Base-by-base conservation (phyloP, 2,888 invertebrate species). In the Drymonia ruficornis region DNA sequence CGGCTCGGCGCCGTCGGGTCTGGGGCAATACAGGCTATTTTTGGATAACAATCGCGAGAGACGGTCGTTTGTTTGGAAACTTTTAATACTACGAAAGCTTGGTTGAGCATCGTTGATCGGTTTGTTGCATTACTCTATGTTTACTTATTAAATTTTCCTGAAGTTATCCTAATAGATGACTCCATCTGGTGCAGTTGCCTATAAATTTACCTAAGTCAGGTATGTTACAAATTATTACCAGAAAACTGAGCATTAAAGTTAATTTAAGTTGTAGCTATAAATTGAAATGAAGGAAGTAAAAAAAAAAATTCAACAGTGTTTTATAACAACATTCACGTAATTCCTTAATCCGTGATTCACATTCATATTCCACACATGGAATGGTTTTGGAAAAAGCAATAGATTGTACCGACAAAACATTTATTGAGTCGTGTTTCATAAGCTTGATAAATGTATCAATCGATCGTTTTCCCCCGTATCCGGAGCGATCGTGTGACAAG, bases 1-100 rank as follows among this genome's bases (percentile, higher is more conserved):
- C 65, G 38, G 59, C 49, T 45, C 15, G 87, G 88, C 88, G 88
- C 84, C 89, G 76, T 54, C 78, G 65, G 56, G 88, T 87, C 89
- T 88, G 78, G 78, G 71, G 72, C 65, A 74, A 64, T 67, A 67
- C 63, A 71, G 65, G 71, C 74, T 78, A 75, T 77, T 80, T 72
- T 72, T 67, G 73, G 72, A 62, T 63, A 69, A 78, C 76, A 74
- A 78, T 75, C 63, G 65, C 53, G 55, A 51, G 43, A 50, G 55
- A 56, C 61, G 54, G 65, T 63, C 52, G 61, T 64, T 59, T 61
- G 55, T 65, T 55, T 44, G 51, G 49, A 47, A 50, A 68, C 58
- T 61, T 65, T 64, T 59, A 51, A 49, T 54, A 49, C 53, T n/a
- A 34, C 31, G 57, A 51, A 57, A 50, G 45, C 48, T 56, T 55